Evolutionary conservation across 2,888 invertebrate genomes (phyloP).

Genomic region (Euproctis similis): DNA sequence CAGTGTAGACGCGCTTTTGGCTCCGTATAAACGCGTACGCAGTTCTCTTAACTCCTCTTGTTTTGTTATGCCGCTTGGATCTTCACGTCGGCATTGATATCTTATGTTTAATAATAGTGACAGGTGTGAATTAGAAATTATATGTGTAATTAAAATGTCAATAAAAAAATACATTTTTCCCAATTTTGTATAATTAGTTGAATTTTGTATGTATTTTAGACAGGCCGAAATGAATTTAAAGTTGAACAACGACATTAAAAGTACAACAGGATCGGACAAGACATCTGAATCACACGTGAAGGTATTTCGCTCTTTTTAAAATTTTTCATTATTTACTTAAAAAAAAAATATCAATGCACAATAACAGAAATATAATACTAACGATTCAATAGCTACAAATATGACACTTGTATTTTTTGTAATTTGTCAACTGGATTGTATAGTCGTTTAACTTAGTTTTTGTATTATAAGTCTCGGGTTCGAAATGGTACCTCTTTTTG

Average conservation of each 20-base stretch:
- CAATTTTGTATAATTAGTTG: not conserved
- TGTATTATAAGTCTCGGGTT: too few relatives aligned
- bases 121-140: slow-evolving; percentile 31
- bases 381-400: too few relatives aligned
- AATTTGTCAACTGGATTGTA: too few relatives aligned
- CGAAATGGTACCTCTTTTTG: too few relatives aligned
- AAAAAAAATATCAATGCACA: too few relatives aligned
- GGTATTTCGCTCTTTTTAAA: too few relatives aligned
- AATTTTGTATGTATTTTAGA: slow-evolving; percentile 22
- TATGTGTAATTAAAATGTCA: too few relatives aligned
- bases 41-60: slow-evolving; percentile 12
- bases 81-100: slow-evolving; percentile 2
- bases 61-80: slow-evolving; percentile 4
- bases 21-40: slow-evolving; percentile 41
- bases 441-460: too few relatives aligned
- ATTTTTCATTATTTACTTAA: too few relatives aligned
- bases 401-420: too few relatives aligned
- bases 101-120: slow-evolving; percentile 40
- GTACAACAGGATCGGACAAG: slow-evolving; percentile 36
- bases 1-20: slow-evolving; percentile 45
- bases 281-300: slow-evolving; percentile 48
- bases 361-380: too few relatives aligned
- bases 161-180: not conserved
- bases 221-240: slow-evolving; percentile 55
- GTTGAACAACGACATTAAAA: slow-evolving; percentile 56